Evolutionary conservation across 2,113 vertebrate genomes (phyloP).

Genomic region (Thoracochromis brauschi): DNA sequence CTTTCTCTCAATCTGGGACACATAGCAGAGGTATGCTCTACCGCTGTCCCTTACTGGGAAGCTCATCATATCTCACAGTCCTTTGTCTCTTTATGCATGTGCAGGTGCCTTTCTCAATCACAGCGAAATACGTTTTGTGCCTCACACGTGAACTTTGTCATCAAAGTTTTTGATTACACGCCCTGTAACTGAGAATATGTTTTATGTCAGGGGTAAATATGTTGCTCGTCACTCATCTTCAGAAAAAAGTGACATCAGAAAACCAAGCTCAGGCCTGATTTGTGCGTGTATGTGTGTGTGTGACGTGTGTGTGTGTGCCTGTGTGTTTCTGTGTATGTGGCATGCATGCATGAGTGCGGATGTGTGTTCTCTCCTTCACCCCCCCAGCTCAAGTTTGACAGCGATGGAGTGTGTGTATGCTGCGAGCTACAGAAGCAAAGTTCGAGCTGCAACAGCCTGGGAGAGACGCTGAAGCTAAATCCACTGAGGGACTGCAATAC

Average conservation of each 20-base stretch:
- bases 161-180: not conserved
- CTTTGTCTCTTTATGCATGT: conserved; percentile 1
- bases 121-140: not conserved
- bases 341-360: conserved; percentile 61
- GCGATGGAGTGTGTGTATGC: conserved; percentile 95
- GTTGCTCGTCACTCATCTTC: not conserved
- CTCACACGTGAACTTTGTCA: not conserved
- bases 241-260: not conserved
- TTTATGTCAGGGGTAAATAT: not conserved
- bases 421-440: conserved; percentile 89
- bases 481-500: conserved; percentile 88
- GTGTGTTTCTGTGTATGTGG: conserved; percentile 20
- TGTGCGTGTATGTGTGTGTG: conserved; percentile 15
- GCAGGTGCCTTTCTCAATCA: not conserved
- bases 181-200: not conserved
- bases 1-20: conserved; percentile 71
- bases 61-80: not conserved
- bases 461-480: conserved; percentile 93
- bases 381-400: conserved; percentile 78
- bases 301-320: not conserved
- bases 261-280: conserved; percentile 50
- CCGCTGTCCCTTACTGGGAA: not conserved
- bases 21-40: conserved; percentile 27
- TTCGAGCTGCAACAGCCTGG: conserved; percentile 90
- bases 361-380: conserved; percentile 49